phyloP scores from a whole-genome alignment of 2,888 invertebrate genomes.

The Ennomos erosarius region DNA sequence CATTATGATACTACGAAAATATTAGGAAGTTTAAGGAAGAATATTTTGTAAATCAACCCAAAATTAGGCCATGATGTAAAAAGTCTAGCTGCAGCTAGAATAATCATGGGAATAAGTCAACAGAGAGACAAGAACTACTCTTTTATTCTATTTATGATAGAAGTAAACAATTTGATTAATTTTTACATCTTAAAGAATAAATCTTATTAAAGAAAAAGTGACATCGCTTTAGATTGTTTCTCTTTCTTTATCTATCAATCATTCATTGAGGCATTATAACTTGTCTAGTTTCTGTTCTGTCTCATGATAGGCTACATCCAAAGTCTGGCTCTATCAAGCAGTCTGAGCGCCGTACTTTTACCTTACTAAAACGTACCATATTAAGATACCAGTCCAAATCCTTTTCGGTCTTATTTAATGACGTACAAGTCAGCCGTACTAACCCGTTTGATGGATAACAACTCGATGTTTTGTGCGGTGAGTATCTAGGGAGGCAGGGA shows the following conservation, averaged over 20 bases:
- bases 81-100: too few relatives aligned
- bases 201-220: too few relatives aligned
- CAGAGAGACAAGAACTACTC: too few relatives aligned
- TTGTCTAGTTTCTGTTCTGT: background rate
- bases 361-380: conserved; percentile 70
- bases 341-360: conserved; percentile 54
- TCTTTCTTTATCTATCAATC: background rate
- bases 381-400: conserved; percentile 70
- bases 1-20: too few relatives aligned
- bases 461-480: conserved; percentile 61
- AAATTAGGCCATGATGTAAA: too few relatives aligned
- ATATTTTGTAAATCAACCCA: too few relatives aligned
- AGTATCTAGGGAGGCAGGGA: conserved; percentile 61
- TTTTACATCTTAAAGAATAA: too few relatives aligned
- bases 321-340: conserved; percentile 2
- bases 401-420: conserved; percentile 81
- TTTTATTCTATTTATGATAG: too few relatives aligned
- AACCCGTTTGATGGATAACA: conserved; percentile 74
- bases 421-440: conserved; percentile 64
- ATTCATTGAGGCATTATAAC: conserved; percentile 2
- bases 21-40: too few relatives aligned
- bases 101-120: too few relatives aligned
- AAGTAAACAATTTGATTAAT: too few relatives aligned
- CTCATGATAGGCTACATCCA: background rate
- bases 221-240: too few relatives aligned